Conservation (phyloP, 2,797 vertebrate genomes). For the Prunella strophiata region DNA sequence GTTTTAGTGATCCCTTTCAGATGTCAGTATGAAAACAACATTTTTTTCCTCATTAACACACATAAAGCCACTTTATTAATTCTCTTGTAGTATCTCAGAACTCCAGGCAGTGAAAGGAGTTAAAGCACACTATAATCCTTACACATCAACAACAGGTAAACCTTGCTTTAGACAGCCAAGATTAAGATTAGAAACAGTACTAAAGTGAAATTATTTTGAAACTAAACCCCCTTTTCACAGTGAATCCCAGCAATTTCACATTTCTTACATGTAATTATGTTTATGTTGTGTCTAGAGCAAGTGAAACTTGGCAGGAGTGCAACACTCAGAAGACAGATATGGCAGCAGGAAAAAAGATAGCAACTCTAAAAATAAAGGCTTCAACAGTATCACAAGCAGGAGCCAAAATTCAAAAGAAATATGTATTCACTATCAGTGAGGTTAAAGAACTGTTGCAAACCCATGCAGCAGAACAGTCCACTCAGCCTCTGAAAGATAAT, state of each 20-base stretch:
- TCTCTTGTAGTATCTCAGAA: not conserved
- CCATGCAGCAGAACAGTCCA: not conserved
- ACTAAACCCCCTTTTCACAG: not conserved
- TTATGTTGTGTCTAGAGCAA: conserved; percentile 62
- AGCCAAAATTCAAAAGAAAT: conserved; percentile 4
- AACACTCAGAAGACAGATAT: conserved; percentile 54
- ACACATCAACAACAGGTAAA: not conserved
- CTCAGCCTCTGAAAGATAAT: not conserved
- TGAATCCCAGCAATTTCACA: not conserved
- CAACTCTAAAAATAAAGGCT: conserved; percentile 66
- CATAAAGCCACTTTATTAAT: not conserved
- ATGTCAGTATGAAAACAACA: not conserved
- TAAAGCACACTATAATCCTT: not conserved
- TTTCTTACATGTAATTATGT: conserved; percentile 28
- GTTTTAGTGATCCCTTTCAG: not conserved
- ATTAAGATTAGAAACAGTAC: not conserved
- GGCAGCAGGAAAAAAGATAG: conserved; percentile 53
- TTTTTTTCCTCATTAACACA: not conserved
- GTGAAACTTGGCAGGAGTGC: conserved; percentile 54
- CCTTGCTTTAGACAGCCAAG: not conserved
- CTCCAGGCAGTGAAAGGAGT: not conserved
- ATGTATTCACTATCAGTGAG: not conserved
- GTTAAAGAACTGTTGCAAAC: not conserved
- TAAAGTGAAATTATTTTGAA: not conserved
- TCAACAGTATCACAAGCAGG: not conserved